phyloP scores from a whole-genome alignment of 2,888 invertebrate species.

The Escarpia spicata region DNA sequence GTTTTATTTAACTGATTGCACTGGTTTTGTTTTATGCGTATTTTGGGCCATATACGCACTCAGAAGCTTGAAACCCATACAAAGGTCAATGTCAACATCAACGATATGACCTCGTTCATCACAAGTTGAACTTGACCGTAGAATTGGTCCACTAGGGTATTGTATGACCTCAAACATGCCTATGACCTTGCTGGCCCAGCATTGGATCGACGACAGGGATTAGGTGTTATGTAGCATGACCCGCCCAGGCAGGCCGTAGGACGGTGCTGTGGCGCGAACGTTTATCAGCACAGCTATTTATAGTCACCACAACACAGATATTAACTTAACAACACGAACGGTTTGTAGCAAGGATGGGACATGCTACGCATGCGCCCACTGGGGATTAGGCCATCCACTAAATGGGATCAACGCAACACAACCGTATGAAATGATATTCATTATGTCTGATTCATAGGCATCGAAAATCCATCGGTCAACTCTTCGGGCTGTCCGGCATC shows the following conservation, averaged over 20 bases:
- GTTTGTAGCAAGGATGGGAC: background rate
- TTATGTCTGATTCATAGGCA: too few species aligned
- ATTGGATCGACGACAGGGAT: background rate
- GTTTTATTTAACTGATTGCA: conserved; percentile 31
- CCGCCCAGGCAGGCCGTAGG: background rate
- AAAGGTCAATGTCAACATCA: too few species aligned
- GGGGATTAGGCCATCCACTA: background rate
- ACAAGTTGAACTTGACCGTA: background rate
- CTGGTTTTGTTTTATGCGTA: too few species aligned
- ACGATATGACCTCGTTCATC: background rate
- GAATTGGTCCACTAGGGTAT: background rate
- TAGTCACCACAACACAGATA: background rate
- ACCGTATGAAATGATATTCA: too few species aligned
- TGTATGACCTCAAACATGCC: background rate
- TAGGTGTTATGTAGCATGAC: background rate
- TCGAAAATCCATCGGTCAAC: too few species aligned
- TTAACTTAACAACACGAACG: background rate
- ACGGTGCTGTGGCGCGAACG: too few species aligned
- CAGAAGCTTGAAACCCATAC: too few species aligned
- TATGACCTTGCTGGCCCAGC: background rate
- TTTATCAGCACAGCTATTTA: background rate
- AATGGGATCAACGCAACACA: too few species aligned
- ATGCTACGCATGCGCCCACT: background rate
- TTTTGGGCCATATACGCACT: too few species aligned
- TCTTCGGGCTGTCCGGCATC: too few species aligned